Base-by-base conservation (phyloP, 2,888 invertebrate species). In the Tuberolachnus salignus region DNA sequence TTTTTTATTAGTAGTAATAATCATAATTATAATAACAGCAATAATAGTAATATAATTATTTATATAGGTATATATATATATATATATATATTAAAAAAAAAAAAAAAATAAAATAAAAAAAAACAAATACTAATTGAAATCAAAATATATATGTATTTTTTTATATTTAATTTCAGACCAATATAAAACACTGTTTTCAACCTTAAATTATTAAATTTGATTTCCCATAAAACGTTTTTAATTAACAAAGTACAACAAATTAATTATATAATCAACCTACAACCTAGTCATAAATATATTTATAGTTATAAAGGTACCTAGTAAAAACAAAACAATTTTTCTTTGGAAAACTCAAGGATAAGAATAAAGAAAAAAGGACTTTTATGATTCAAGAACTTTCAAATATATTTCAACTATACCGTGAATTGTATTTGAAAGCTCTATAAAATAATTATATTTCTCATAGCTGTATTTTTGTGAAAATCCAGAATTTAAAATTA, bases 361-460 rank as follows among this genome's bases (percentile, higher is more conserved):
- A 51, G 21, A 73, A 72, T 21, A 42, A 74, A 63, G 23, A 34
- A 49, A 16, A 63, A 73, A 23, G 73, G 64, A 53, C 13, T 63
- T 64, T 23, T 55, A 53, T 21, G 14, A 42, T 53, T 53, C 9
- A 44, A 8, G 16, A 53, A 73, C 55, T 75, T 75, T 67, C 75
- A 75, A 75, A 66, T 75, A 74, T 66, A 64, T 64, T 57, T 66
- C 72, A 61, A 61, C 61, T 19, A 8, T 34, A 42, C 16, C 55
- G 61, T 64, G 64, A 74, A 63, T 74, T 64, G 51, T 74, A 74
- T 66, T 75, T 75, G 75, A 75, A 75, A 75, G 55, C 67, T 46
- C 4, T 53, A n/a, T 49, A 53, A 11, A 64, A 44, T 42, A 53
- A 53, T 11, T 53, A 23, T 44, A 73, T 63, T 73, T 75, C 75